These are phyloP conservation scores for Sesia bembeciformis DNA, from an alignment of 2,888 invertebrate genomes.

Conservation along the genomic window DNA sequence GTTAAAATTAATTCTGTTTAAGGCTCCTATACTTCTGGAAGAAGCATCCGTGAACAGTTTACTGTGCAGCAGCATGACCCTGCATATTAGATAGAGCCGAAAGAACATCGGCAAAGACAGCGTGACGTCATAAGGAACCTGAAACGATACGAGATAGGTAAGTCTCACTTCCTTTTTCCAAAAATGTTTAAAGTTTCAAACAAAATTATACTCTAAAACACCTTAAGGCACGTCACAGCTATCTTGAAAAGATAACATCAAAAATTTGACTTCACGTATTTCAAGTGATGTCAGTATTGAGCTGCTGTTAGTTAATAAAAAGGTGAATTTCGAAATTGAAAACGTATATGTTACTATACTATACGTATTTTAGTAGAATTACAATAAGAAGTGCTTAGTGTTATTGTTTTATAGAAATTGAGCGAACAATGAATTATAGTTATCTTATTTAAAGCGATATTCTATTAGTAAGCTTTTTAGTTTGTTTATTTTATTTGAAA, in stretches of 20 bases:
- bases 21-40: constrained; percentile 96
- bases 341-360: background rate
- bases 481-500: background rate
- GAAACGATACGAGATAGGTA: constrained; percentile 20
- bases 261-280: constrained; percentile 9
- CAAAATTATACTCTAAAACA: background rate
- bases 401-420: background rate
- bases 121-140: constrained; percentile 96
- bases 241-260: background rate
- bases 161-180: background rate
- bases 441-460: background rate
- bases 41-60: constrained; percentile 99
- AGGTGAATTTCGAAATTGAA: background rate
- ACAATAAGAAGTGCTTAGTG: background rate
- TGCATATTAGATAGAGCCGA: constrained; percentile 98
- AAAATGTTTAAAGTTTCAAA: background rate
- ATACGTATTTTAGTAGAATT: background rate
- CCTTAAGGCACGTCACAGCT: background rate
- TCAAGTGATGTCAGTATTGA: constrained; percentile 23
- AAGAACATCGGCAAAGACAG: constrained; percentile 99
- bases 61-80: constrained; percentile 99
- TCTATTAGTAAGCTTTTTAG: background rate
- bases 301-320: background rate
- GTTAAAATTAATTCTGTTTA: constrained; percentile 99
- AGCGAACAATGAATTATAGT: background rate